phyloP scores from a whole-genome alignment of 2,888 invertebrate genomes.

The Hydropsyche betteni region DNA sequence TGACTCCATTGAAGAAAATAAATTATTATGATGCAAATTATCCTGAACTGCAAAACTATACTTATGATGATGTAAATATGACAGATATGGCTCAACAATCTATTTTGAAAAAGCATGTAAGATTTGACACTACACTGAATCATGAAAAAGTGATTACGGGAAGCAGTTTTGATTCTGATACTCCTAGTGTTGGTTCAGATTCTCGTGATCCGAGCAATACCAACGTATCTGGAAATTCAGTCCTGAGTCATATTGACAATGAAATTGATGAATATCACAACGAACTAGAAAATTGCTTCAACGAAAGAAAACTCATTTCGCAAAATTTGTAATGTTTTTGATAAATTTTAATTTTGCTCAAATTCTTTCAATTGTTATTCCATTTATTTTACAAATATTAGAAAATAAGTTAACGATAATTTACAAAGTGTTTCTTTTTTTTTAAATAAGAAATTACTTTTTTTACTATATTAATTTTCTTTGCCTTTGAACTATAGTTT shows the following conservation, averaged over 20 bases:
- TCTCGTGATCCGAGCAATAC: background rate
- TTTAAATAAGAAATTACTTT: no score
- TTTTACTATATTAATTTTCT: no score
- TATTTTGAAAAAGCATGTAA: constrained; percentile 61
- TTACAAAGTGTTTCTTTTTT: no score
- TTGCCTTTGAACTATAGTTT: no score
- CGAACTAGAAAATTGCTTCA: constrained; percentile 65
- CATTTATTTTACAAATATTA: no score
- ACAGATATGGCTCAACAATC: constrained; percentile 52
- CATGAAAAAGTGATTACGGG: constrained; percentile 64
- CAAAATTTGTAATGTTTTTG: constrained; percentile 60
- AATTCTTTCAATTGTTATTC: no score
- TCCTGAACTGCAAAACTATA: background rate
- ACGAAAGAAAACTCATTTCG: constrained; percentile 63
- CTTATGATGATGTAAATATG: background rate
- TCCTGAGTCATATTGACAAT: constrained; percentile 61
- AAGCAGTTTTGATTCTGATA: constrained; percentile 60
- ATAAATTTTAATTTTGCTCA: background rate
- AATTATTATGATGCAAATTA: background rate
- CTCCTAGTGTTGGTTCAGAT: constrained; percentile 48
- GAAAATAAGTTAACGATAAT: no score
- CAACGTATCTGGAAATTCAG: background rate
- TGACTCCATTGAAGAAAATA: constrained; percentile 46
- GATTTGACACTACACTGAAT: constrained; percentile 65
- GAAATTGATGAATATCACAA: constrained; percentile 65